Base-by-base conservation (phyloP, 1,140 invertebrate genomes). In the Chymomyza costata region DNA sequence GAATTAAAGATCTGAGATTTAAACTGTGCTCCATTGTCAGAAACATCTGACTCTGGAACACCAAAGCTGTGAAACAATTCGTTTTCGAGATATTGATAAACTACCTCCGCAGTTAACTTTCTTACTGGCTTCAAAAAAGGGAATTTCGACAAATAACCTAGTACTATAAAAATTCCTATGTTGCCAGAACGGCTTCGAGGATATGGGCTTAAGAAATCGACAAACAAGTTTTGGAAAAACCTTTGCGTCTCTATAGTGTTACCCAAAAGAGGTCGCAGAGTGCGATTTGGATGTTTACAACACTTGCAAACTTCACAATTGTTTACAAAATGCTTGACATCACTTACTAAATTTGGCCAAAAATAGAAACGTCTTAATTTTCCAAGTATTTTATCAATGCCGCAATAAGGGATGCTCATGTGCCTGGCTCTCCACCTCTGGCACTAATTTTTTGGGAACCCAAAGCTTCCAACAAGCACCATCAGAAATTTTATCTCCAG, bases 11-110 rank as follows among this genome's bases (percentile, higher is more conserved):
- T 28, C 3, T 39, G 25, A 0, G 52, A 62, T 13, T 35, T 47
- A 31, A 64, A 64, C 14, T 64, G 50, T 1, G 30, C 28, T 2
- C 54, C 54, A 31, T 63, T 63, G 14, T 63, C 60, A 3, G 44
- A 64, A 3, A 44, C 44, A 1, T 54, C 38, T 3, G 18, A 10
- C 40, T 59, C 55, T 0, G 55, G 61, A 10, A 47, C 19, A 1
- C 55, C 50, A 25, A 51, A 59, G 18, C 28, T 46, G 16, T 59
- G 56, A 11, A 59, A 54, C 0, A 65, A 3, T 6, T 65, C 55
- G 3, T 39, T 1, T 7, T 57, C 50, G 6, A 57, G 10, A 34
- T 41, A 63, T 13, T 40, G 10, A 1, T 30, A 13, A n/a, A 60
- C 46, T 0, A 37, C 34, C 2, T 46, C 38, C 0, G 56, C 50